Evolutionary conservation across 2,888 invertebrate genomes (phyloP).

Genomic region (Halictus ligatus): DNA sequence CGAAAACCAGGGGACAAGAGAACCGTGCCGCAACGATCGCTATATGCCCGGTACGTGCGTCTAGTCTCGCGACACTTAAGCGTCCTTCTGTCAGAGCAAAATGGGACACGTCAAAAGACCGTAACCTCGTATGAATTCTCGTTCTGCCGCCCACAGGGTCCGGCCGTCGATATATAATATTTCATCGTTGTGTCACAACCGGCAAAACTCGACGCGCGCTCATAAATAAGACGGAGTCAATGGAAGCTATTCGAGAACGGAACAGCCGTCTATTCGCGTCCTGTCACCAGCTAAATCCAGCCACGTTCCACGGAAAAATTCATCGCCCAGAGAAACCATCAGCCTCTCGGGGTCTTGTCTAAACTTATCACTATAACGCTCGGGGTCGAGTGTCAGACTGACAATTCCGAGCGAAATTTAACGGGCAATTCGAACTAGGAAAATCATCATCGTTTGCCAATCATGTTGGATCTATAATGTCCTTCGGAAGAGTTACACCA

Average conservation of each 20-base stretch:
- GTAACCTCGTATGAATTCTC: slow-evolving; percentile 51
- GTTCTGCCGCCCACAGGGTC: slow-evolving; percentile 53
- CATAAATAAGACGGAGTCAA: slow-evolving; percentile 57
- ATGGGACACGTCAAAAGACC: slow-evolving; percentile 51
- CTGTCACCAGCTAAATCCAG: slow-evolving; percentile 38
- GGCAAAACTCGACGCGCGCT: slow-evolving; percentile 55
- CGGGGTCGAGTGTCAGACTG: not conserved
- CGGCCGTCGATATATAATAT: slow-evolving; percentile 45
- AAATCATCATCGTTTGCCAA: not conserved
- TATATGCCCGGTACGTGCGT: not conserved
- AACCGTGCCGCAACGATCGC: not conserved
- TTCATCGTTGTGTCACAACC: slow-evolving; percentile 68
- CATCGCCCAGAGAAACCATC: not conserved
- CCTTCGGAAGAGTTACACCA: not conserved
- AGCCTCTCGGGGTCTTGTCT: not conserved
- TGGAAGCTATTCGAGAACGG: slow-evolving; percentile 38
- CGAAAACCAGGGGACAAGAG: not conserved
- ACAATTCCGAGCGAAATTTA: not conserved
- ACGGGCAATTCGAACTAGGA: not conserved
- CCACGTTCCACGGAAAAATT: slow-evolving; percentile 17
- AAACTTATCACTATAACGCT: slow-evolving; percentile 1
- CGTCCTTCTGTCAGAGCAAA: slow-evolving; percentile 42
- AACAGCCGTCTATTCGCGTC: slow-evolving; percentile 45
- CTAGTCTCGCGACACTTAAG: slow-evolving; percentile 14
- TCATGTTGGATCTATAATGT: not conserved